phyloP scores from a whole-genome alignment of 2,888 invertebrate species.

The Octonoba sinensis region DNA sequence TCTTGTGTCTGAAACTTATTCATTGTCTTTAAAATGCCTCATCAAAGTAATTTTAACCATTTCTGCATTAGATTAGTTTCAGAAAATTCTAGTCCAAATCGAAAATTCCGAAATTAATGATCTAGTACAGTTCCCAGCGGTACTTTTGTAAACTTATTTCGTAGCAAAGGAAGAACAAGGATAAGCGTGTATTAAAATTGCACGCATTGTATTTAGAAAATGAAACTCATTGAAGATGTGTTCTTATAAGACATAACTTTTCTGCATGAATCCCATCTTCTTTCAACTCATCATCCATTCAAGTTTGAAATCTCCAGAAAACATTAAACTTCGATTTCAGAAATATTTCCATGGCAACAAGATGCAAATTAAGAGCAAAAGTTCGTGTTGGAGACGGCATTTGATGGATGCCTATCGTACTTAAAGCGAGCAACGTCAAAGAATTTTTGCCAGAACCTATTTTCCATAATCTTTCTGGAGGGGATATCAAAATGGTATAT shows the following conservation, averaged over 20 bases:
- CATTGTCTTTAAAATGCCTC: too few relatives aligned
- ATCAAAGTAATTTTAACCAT: too few relatives aligned
- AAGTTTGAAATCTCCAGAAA: slow-evolving; percentile 4
- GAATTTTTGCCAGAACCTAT: slow-evolving; percentile 10
- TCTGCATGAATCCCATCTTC: too few relatives aligned
- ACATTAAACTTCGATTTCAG: slow-evolving; percentile 59
- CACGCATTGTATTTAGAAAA: background rate
- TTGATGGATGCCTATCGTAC: slow-evolving; percentile 40
- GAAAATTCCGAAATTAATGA: too few relatives aligned
- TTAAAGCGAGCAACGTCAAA: slow-evolving; percentile 32
- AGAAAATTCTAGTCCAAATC: too few relatives aligned
- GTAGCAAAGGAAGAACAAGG: too few relatives aligned
- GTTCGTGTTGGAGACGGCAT: slow-evolving; percentile 24
- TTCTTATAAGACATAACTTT: background rate
- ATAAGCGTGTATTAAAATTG: too few relatives aligned
- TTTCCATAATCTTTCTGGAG: slow-evolving; percentile 9
- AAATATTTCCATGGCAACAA: slow-evolving; percentile 52
- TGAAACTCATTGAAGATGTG: background rate
- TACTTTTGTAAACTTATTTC: too few relatives aligned
- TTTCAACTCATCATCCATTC: too few relatives aligned
- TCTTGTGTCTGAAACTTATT: too few relatives aligned
- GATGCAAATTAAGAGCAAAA: slow-evolving; percentile 43
- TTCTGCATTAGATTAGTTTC: too few relatives aligned
- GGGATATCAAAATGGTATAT: slow-evolving; percentile 11
- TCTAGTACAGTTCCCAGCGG: too few relatives aligned